Evolutionary conservation across 2,797 vertebrate species (phyloP).

Genomic region (Brachyalestes nurse): DNA sequence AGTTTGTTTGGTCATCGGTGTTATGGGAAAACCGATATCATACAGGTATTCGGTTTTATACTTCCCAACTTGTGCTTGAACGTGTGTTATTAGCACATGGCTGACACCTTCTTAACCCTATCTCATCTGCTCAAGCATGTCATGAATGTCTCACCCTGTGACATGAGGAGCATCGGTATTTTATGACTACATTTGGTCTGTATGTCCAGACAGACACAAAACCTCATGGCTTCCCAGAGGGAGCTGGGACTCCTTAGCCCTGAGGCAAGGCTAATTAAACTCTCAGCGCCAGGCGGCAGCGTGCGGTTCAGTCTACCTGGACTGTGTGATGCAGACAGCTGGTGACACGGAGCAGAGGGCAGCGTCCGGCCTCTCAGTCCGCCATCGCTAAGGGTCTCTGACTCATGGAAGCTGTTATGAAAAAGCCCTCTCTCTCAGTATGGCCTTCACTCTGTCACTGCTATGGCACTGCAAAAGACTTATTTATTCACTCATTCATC

Average conservation of each 20-base stretch:
- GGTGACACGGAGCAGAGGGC: conserved; percentile 42
- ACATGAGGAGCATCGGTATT: conserved; percentile 44
- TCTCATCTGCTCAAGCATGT: conserved; percentile 1
- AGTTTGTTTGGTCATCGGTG: background rate
- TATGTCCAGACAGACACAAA: conserved; percentile 67
- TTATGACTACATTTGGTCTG: conserved; percentile 69
- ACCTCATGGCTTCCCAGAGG: conserved; percentile 61
- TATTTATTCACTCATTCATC: conserved; percentile 57
- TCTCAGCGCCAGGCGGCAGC: conserved; percentile 62
- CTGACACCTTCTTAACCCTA: background rate
- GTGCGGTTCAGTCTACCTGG: conserved; percentile 53
- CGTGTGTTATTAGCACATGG: background rate
- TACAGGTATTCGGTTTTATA: background rate
- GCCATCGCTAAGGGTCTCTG: conserved; percentile 26
- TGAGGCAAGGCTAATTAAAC: conserved; percentile 76
- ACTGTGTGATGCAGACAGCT: conserved; percentile 44
- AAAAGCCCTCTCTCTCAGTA: conserved; percentile 33
- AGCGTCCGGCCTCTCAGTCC: conserved; percentile 14
- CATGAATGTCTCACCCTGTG: background rate
- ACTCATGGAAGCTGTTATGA: conserved; percentile 43
- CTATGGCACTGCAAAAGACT: conserved; percentile 19
- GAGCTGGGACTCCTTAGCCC: conserved; percentile 29
- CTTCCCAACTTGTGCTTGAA: background rate
- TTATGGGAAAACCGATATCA: background rate
- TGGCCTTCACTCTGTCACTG: conserved; percentile 24